Evolutionary conservation across 2,797 vertebrate species (phyloP).

Genomic region (Pseudopleuronectes americanus): DNA sequence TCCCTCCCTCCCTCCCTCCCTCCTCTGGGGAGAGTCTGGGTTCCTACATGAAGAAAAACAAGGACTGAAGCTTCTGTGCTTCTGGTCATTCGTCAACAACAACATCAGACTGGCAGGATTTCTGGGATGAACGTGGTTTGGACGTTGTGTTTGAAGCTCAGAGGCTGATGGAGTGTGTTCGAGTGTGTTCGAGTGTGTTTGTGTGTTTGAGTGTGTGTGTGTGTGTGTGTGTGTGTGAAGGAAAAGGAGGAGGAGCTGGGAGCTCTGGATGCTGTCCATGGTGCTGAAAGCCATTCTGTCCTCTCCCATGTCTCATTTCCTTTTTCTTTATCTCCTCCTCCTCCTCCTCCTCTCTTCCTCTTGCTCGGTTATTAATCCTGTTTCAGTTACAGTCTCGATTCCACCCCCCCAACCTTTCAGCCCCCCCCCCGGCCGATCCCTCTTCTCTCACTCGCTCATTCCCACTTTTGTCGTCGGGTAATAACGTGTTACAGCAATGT

Average conservation of each 20-base stretch:
- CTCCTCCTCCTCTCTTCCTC: background rate
- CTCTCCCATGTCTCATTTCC: slow-evolving; percentile 23
- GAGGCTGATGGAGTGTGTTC: slow-evolving; percentile 15
- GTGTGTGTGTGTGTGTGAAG: background rate
- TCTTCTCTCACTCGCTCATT: no score
- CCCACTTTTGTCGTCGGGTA: no score
- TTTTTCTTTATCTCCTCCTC: slow-evolving; percentile 12
- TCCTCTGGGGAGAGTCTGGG: slow-evolving; percentile 2
- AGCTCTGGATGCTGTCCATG: slow-evolving; percentile 60
- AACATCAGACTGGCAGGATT: slow-evolving; percentile 14
- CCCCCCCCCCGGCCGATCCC: no score
- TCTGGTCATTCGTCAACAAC: slow-evolving; percentile 12
- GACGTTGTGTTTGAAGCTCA: slow-evolving; percentile 15
- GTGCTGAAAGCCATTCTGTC: slow-evolving; percentile 55
- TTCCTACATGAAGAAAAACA: slow-evolving; percentile 32
- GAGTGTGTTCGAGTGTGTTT: no score
- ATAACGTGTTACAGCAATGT: no score
- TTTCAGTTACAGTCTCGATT: slow-evolving; percentile 15
- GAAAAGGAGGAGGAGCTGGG: slow-evolving; percentile 32
- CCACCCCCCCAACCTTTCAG: background rate
- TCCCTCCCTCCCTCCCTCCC: background rate
- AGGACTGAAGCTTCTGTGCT: slow-evolving; percentile 12
- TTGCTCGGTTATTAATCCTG: slow-evolving; percentile 13
- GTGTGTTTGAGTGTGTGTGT: no score
- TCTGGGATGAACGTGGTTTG: slow-evolving; percentile 22